Evolutionary conservation across 2,888 invertebrate genomes (phyloP), one percentile per base, ranked within the genome.

Genomic region (Pandemis cinnamomeana): DNA sequence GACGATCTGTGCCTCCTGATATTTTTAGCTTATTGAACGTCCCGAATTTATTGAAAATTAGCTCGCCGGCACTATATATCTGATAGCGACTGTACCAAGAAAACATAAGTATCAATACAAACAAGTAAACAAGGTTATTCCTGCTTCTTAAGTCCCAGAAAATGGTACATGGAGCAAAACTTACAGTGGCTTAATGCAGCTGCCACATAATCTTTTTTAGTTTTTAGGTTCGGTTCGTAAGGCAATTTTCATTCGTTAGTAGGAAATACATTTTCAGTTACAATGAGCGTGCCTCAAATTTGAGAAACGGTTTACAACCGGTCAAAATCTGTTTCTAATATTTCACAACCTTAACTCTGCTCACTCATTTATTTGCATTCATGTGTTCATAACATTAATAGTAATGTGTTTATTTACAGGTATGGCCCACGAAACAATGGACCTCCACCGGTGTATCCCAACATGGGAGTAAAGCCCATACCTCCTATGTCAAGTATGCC

Each of bases 401-500:
- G 11, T 58, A n/a, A 41, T 58, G 68, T 61, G 71, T 36, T 46
- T 63, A 48, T 71, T 77, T 90, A 67, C 94, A 94, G 94, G 84
- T 94, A 92, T 85, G 90, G 90, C 53, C 85, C 91, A 75, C 87
- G 93, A 80, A 87, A 86, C 78, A 89, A 87, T 81, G 85, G 81
- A 41, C 90, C 91, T 55, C 90, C 91, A 36, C 82, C 89, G 27
- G 83, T 81, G 36, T 93, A 91, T 78, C 90, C 90, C 55, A 88
- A 88, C 27, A 82, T 91, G 82, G 89, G 87, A 51, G 78, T 83
- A 5, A 94, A 93, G 85, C 88, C 88, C 42, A 84, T 91, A 73
- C 88, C 89, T 41, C 86, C 88, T 5, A 80, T 92, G 84, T 85
- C 86, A 67, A 86, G 78, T 79, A 79, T 90, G 53, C 84, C 87